Evolutionary conservation across 2,797 vertebrate genomes (phyloP), one percentile per base, ranked within the genome.

Genomic region (Gobionotothen gibberifrons): DNA sequence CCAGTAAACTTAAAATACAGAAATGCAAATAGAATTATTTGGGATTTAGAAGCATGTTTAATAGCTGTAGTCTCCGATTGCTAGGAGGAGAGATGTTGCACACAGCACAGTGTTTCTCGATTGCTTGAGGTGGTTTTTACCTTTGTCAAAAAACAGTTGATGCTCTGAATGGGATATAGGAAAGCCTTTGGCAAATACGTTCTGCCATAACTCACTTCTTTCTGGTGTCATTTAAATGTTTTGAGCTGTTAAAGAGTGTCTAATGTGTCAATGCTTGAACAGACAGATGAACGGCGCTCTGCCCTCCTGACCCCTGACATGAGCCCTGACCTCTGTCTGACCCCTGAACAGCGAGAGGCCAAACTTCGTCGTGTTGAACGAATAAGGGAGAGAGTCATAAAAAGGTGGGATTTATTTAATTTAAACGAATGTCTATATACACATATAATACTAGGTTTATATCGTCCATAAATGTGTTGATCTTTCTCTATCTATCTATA

Each of bases 301-400:
- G 60, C 65, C 58, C 76, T 77, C 12, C 52, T 86, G 77, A 84
- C 76, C 59, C 36, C 78, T 47, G 85, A 88, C 68, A 65, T 57
- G 43, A 86, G 90, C 29, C 76, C 73, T 22, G 87, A 93, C 68
- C 83, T 69, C 42, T 73, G 66, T 69, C 65, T 92, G 83, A 93
- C 67, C 76, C 82, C 77, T 32, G 93, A 94, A 58, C 93, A 94
- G 79, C 87, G 88, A 44, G 91, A 94, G 46, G 91, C 93, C 47
- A 95, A 95, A 83, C 88, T 93, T n/a, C 85, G 89, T 53, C 90
- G 93, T 3, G 91, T 90, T 57, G 93, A 95, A 67, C 88, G 92
- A 43, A 94, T 95, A 79, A 79, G 93, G 46, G 92, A 94, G 72
- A 87, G 93, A 89, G 91, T 92, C 48, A 85, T 93, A 43, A 79